Percentiles rank a stretch among this genome's conserved stretches.
These are phyloP conservation scores for Eilema caniola DNA, from an alignment of 2,888 invertebrate species.

Conservation along the genomic window DNA sequence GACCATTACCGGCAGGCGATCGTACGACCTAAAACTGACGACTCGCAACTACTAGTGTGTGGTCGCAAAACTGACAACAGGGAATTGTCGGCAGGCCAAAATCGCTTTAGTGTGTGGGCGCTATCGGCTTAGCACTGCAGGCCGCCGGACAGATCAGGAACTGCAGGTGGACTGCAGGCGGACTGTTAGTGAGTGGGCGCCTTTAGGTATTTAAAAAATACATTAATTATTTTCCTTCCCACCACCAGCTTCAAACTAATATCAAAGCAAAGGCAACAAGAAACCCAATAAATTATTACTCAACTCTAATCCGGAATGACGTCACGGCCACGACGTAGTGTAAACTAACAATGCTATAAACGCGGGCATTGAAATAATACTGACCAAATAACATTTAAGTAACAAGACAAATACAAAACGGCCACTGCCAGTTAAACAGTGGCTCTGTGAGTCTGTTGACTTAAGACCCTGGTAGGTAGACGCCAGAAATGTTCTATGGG, in stretches of 20 bases:
- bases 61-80: too few relatives aligned
- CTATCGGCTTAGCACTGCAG: too few relatives aligned
- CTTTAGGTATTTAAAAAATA: too few relatives aligned
- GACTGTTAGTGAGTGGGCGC: too few relatives aligned
- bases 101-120: too few relatives aligned
- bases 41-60: too few relatives aligned
- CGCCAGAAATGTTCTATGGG: background rate
- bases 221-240: too few relatives aligned
- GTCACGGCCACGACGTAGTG: constrained; percentile 14
- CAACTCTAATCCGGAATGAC: constrained; percentile 16
- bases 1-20: too few relatives aligned
- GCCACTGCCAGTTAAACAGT: constrained; percentile 33
- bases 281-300: constrained; percentile 22
- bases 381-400: constrained; percentile 34
- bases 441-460: constrained; percentile 10
- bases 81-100: too few relatives aligned
- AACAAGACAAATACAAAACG: constrained; percentile 30
- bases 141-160: too few relatives aligned
- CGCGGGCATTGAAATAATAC: constrained; percentile 25
- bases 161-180: too few relatives aligned
- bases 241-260: background rate
- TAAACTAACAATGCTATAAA: constrained; percentile 14
- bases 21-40: too few relatives aligned
- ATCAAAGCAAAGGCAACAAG: background rate
- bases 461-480: background rate